Percentiles rank a stretch among this genome's conserved stretches.
Conservation (phyloP, 1,140 invertebrate genomes). For the Zaprionus ornatus region DNA sequence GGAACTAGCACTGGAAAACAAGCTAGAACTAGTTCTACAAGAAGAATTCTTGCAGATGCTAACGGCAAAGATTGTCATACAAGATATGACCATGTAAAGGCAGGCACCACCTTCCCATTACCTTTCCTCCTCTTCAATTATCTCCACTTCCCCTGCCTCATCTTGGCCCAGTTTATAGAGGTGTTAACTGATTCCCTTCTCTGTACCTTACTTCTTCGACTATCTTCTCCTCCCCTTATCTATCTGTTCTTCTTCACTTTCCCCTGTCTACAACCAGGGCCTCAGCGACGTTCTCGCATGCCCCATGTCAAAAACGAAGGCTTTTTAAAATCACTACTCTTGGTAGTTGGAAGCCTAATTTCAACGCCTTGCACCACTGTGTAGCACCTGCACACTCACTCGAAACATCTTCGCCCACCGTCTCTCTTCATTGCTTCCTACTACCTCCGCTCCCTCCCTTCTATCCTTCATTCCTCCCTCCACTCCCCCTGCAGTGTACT, state of each 20-base stretch:
- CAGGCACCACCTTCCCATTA: not conserved
- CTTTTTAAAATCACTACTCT: no score
- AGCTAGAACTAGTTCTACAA: slow-evolving; percentile 2
- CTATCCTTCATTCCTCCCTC: no score
- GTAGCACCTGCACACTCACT: not conserved
- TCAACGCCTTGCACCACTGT: not conserved
- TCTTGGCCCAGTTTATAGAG: not conserved
- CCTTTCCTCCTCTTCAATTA: not conserved
- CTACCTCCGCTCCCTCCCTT: no score
- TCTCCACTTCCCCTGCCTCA: not conserved
- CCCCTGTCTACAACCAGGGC: no score
- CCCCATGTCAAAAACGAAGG: no score
- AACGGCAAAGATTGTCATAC: slow-evolving; percentile 63
- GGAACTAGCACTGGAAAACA: not conserved
- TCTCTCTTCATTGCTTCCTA: no score
- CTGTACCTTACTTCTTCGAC: no score
- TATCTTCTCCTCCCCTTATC: no score
- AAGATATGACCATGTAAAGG: not conserved
- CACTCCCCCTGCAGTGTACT: slow-evolving; percentile 26
- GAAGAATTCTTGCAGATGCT: slow-evolving; percentile 52
- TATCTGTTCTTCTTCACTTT: no score
- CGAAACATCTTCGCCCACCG: no score
- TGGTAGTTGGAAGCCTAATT: no score
- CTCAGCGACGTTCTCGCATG: rapidly evolving
- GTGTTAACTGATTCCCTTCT: no score